Percentiles rank a stretch among this genome's conserved stretches.
Conservation (phyloP, 92 coral and sea anemone species). For the Epizoanthus illoricatus region DNA sequence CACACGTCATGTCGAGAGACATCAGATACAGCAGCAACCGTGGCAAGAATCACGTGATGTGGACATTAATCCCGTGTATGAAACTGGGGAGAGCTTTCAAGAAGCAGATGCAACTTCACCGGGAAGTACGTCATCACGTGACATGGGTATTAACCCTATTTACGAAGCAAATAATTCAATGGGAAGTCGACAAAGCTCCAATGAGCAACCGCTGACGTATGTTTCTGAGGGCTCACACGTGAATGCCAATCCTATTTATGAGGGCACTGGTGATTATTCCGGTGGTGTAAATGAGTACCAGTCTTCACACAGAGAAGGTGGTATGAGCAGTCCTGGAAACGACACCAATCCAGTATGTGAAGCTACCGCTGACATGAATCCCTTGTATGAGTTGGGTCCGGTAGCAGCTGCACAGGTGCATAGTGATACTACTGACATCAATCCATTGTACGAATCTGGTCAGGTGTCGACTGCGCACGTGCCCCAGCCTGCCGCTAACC, state of each 20-base stretch:
- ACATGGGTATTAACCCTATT: no score
- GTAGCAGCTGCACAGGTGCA: not conserved
- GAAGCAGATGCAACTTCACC: no score
- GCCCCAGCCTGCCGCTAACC: not conserved
- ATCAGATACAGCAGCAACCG: no score
- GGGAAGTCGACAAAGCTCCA: no score
- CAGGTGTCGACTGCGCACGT: not conserved
- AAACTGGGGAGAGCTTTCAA: no score
- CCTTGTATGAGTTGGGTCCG: constrained; percentile 11
- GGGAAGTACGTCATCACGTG: no score
- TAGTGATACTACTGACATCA: not conserved
- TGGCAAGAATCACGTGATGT: not conserved
- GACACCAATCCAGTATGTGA: not conserved
- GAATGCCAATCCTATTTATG: constrained; percentile 11
- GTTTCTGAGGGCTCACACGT: not conserved
- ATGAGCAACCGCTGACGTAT: not conserved
- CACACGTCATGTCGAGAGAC: no score
- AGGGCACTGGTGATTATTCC: not conserved
- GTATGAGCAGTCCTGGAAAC: constrained; percentile 1
- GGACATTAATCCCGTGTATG: no score
- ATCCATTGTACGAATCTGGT: not conserved
- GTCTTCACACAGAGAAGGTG: not conserved
- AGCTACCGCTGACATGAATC: not conserved
- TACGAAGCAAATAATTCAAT: no score
- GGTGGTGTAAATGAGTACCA: no score